phyloP scores from a whole-genome alignment of 1,140 invertebrate species.

The Potamilus streckersoni region DNA sequence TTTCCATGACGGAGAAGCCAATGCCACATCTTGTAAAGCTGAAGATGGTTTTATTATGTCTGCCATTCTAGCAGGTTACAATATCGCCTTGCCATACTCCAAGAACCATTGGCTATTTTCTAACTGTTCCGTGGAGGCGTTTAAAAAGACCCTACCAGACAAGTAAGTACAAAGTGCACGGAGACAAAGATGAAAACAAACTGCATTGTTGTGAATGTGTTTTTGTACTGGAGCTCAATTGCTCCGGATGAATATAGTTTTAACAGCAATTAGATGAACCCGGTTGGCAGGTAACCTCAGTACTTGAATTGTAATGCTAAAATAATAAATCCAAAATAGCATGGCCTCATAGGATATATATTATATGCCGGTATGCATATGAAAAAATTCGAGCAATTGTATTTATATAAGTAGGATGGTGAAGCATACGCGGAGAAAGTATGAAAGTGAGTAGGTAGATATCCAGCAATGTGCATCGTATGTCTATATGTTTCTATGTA shows the following conservation, averaged over 20 bases:
- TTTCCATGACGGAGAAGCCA: slow-evolving; percentile 10
- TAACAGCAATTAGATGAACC: not conserved
- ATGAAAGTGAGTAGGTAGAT: not conserved
- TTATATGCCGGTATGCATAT: no score
- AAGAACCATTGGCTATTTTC: slow-evolving; percentile 25
- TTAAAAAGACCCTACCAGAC: not conserved
- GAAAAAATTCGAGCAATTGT: not conserved
- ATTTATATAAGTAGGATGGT: not conserved
- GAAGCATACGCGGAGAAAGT: not conserved
- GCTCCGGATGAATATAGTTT: not conserved
- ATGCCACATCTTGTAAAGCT: not conserved
- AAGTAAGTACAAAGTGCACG: not conserved
- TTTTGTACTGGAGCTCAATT: not conserved
- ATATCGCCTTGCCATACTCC: slow-evolving; percentile 1
- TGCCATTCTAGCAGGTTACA: slow-evolving; percentile 3
- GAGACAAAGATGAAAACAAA: not conserved
- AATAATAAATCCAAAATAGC: not conserved
- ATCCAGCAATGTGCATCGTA: not conserved
- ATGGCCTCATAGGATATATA: not conserved
- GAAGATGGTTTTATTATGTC: slow-evolving; percentile 19
- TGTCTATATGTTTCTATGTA: no score
- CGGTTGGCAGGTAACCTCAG: not conserved
- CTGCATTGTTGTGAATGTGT: not conserved
- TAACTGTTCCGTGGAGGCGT: slow-evolving; percentile 4
- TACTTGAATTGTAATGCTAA: not conserved